A percentile compares a stretch with the other conserved stretches of the same genome.
phyloP scores from a whole-genome alignment of 2,888 invertebrate genomes.

The Rhingia rostrata region DNA sequence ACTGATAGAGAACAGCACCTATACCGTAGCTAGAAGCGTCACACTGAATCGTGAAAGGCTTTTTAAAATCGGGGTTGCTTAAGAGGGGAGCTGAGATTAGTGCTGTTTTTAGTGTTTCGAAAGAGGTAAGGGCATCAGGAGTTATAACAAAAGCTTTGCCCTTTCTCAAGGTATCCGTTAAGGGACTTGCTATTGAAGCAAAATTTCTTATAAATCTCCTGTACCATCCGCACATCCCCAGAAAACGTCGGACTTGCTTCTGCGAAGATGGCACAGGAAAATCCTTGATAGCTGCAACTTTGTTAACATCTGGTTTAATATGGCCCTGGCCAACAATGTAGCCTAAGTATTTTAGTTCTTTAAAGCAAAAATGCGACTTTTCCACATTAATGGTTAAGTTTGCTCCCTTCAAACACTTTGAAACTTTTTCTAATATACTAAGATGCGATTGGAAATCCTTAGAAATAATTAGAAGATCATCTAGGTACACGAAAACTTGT shows the following conservation, averaged over 20 bases:
- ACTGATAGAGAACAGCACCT: neutral
- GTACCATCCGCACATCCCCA: slow-evolving; percentile 2
- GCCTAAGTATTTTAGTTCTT: neutral
- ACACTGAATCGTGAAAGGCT: neutral
- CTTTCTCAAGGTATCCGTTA: neutral
- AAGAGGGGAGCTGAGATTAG: too few species aligned
- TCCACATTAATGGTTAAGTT: neutral
- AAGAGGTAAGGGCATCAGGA: slow-evolving; percentile 1
- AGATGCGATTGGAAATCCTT: neutral
- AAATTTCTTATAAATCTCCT: slow-evolving; percentile 8
- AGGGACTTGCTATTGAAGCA: neutral
- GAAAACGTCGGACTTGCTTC: too few species aligned
- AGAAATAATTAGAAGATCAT: neutral
- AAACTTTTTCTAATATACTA: neutral
- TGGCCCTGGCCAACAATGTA: neutral
- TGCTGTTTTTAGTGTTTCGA: too few species aligned
- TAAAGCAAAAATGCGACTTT: neutral
- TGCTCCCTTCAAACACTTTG: neutral
- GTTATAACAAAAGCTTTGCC: neutral
- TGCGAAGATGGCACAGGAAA: too few species aligned
- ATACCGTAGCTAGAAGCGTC: neutral
- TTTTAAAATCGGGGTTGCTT: neutral
- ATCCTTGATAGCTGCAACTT: neutral
- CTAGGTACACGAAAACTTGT: slow-evolving; percentile 2
- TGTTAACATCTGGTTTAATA: neutral